phyloP scores from a whole-genome alignment of 2,797 vertebrate species.

The Scarus forsteni region DNA sequence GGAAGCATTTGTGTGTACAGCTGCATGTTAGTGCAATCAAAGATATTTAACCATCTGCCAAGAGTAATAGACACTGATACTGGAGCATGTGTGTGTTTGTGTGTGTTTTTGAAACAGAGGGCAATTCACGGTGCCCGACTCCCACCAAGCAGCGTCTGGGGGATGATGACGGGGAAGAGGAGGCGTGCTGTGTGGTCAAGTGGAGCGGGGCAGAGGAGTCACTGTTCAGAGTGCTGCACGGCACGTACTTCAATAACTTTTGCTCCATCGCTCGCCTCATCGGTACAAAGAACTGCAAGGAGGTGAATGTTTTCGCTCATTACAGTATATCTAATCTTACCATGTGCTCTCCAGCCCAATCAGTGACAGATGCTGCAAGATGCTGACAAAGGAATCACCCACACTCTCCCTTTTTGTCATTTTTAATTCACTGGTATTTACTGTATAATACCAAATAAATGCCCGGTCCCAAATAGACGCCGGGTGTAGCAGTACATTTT shows the following conservation, averaged over 20 bases:
- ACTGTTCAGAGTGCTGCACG: slow-evolving; percentile 95
- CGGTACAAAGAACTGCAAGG: slow-evolving; percentile 96
- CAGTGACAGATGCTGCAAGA: too few species aligned
- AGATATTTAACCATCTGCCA: slow-evolving; percentile 15
- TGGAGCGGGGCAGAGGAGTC: slow-evolving; percentile 97
- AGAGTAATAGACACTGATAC: slow-evolving; percentile 8
- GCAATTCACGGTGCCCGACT: slow-evolving; percentile 95
- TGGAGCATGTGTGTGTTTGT: slow-evolving; percentile 19
- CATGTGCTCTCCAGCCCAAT: too few species aligned
- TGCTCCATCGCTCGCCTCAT: slow-evolving; percentile 96
- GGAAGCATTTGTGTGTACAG: slow-evolving; percentile 11
- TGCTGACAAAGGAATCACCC: too few species aligned
- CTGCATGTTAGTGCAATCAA: slow-evolving; percentile 7
- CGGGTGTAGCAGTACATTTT: too few species aligned
- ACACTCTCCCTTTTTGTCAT: too few species aligned
- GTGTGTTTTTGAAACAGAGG: slow-evolving; percentile 83
- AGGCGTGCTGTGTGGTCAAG: slow-evolving; percentile 83
- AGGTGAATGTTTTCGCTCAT: slow-evolving; percentile 80
- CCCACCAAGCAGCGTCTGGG: slow-evolving; percentile 91
- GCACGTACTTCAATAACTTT: slow-evolving; percentile 99
- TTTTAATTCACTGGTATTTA: too few species aligned
- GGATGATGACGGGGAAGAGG: slow-evolving; percentile 79
- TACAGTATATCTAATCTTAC: background rate
- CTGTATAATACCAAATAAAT: too few species aligned
- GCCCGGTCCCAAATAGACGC: too few species aligned